phyloP scores from a whole-genome alignment of 2,113 vertebrate species.

The Cyanoderma ruficeps region DNA sequence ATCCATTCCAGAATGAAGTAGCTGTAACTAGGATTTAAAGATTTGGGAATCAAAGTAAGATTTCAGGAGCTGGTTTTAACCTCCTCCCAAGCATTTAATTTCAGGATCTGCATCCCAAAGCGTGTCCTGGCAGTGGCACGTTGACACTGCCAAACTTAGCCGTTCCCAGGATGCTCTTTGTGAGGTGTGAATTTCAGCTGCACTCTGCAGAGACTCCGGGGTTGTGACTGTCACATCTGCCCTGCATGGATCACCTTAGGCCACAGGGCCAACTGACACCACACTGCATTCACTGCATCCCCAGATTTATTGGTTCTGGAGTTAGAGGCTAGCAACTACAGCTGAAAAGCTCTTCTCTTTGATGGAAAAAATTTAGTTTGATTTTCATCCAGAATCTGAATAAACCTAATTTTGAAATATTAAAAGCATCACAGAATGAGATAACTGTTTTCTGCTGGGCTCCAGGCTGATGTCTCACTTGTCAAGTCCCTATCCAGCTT shows the following conservation, averaged over 20 bases:
- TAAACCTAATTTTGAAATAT: neutral
- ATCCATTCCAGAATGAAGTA: neutral
- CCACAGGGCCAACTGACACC: rapidly evolving
- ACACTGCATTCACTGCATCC: rapidly evolving
- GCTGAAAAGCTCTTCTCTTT: neutral
- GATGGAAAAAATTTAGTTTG: neutral
- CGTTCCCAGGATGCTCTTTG: neutral
- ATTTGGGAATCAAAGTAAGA: neutral
- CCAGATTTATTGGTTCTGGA: neutral
- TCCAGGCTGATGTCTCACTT: neutral
- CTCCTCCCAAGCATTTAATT: neutral
- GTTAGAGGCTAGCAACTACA: neutral
- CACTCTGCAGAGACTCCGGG: rapidly evolving
- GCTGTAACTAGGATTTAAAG: neutral
- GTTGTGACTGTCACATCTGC: neutral
- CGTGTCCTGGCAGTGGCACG: neutral
- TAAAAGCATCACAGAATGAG: neutral
- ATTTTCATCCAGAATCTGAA: neutral
- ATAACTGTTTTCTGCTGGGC: neutral
- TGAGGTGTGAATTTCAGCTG: neutral
- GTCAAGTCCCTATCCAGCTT: neutral
- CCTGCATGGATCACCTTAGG: neutral
- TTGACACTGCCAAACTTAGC: neutral
- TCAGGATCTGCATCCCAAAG: neutral
- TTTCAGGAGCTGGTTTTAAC: neutral